These are phyloP conservation scores for Bovichtus diacanthus DNA, from an alignment of 2,797 vertebrate species.

Conservation along the genomic window DNA sequence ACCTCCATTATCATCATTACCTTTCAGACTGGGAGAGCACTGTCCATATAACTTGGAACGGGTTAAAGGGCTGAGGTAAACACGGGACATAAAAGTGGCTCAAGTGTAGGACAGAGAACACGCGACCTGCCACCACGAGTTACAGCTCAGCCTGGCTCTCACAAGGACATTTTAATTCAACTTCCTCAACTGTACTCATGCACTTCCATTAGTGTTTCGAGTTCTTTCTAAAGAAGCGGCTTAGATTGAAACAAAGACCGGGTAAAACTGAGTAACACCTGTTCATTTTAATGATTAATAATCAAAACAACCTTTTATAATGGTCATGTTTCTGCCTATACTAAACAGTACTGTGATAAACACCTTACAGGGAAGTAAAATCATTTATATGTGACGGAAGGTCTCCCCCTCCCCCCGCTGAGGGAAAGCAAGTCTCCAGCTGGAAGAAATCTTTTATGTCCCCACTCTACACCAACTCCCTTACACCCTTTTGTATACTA, in stretches of 20 bases:
- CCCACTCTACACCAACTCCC: not conserved
- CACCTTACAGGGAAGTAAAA: not conserved
- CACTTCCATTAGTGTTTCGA: no score
- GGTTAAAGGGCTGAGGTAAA: slow-evolving; percentile 36
- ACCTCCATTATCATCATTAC: no score
- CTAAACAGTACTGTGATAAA: not conserved
- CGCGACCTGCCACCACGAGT: slow-evolving; percentile 20
- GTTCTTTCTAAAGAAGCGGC: not conserved
- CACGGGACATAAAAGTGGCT: not conserved
- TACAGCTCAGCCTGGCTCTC: not conserved
- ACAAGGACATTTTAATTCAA: slow-evolving; percentile 50
- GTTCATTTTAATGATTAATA: not conserved
- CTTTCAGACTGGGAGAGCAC: not conserved
- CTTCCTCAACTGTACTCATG: no score
- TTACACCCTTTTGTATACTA: not conserved
- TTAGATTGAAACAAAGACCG: slow-evolving; percentile 12
- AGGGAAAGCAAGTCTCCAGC: not conserved
- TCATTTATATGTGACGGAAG: not conserved
- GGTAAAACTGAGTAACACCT: not conserved
- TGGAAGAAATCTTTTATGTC: not conserved
- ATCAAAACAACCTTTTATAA: not conserved
- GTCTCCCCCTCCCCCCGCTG: not conserved
- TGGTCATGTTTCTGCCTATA: not conserved
- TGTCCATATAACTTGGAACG: not conserved
- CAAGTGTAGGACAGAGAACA: slow-evolving; percentile 13